Conservation (phyloP, 1,140 invertebrate species). For the Drosophila kikkawai region DNA sequence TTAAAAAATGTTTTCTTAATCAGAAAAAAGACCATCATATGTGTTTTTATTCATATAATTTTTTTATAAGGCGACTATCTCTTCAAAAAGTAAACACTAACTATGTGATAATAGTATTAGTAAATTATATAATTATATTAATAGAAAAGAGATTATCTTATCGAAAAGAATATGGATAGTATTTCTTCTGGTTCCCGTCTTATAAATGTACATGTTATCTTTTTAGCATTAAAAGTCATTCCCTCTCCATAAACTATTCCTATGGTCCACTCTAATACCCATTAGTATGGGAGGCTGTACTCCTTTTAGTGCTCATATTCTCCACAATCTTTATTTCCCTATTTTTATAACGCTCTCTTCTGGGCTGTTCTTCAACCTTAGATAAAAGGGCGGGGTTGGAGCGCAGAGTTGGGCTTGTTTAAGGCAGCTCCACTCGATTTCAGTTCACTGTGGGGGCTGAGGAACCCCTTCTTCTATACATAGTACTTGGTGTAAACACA, state of each 20-base stretch:
- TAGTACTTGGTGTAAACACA: constrained; percentile 38
- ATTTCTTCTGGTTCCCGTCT: no score
- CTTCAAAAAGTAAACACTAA: no score
- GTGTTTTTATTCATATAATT: no score
- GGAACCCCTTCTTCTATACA: constrained; percentile 13
- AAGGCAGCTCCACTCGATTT: constrained; percentile 49
- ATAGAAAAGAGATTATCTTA: no score
- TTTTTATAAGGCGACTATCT: no score
- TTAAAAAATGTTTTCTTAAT: no score
- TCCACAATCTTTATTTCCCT: constrained; percentile 30
- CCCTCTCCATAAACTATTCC: not conserved
- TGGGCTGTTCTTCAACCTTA: constrained; percentile 62
- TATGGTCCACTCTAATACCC: constrained; percentile 26
- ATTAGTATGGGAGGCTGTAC: constrained; percentile 47
- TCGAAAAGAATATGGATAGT: no score
- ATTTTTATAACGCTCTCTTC: constrained; percentile 5
- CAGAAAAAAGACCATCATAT: no score
- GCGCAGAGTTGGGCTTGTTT: constrained; percentile 44
- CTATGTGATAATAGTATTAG: no score
- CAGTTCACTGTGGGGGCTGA: constrained; percentile 59
- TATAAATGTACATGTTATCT: no score
- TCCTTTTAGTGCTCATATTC: constrained; percentile 34
- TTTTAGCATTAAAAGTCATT: no score
- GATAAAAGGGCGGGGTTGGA: constrained; percentile 42
- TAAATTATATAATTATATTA: no score